phyloP scores from a whole-genome alignment of 2,888 invertebrate genomes.

The Hydrotaea diabolus region DNA sequence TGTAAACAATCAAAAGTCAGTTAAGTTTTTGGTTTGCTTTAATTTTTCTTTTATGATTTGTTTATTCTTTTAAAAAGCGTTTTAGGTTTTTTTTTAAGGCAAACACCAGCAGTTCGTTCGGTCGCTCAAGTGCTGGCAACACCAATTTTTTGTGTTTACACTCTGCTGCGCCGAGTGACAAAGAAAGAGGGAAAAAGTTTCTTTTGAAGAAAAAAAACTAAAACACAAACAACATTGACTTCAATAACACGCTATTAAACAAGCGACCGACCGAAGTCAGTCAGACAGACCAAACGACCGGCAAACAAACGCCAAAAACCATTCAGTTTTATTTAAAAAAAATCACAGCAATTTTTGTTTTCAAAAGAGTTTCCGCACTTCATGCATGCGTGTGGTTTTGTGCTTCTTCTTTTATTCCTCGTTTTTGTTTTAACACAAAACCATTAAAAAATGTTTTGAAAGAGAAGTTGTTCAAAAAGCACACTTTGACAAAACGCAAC shows the following conservation, averaged over 20 bases:
- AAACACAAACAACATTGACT: constrained; percentile 45
- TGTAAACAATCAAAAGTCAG: constrained; percentile 16
- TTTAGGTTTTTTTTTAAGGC: constrained; percentile 4
- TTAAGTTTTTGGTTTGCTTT: background rate
- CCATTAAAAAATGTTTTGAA: constrained; percentile 45
- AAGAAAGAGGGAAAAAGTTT: constrained; percentile 25
- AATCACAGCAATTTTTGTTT: constrained; percentile 31
- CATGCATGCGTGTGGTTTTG: constrained; percentile 56
- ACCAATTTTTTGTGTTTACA: background rate
- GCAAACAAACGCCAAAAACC: constrained; percentile 27
- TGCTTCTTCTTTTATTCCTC: constrained; percentile 19
- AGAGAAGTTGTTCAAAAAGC: background rate
- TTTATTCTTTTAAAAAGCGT: background rate
- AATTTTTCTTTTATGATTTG: background rate
- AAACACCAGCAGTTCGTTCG: background rate
- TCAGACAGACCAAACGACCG: background rate
- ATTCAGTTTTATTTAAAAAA: constrained; percentile 42
- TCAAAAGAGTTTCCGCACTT: constrained; percentile 62
- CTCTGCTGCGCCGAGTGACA: constrained; percentile 17
- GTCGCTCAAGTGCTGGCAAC: constrained; percentile 24
- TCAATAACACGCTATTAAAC: constrained; percentile 47
- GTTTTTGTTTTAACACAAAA: constrained; percentile 3
- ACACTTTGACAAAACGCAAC: constrained; percentile 10
- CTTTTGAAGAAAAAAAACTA: constrained; percentile 17
- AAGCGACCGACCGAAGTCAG: background rate